phyloP scores from a whole-genome alignment of 1,140 invertebrate genomes.

The Drosophila gunungcola region DNA sequence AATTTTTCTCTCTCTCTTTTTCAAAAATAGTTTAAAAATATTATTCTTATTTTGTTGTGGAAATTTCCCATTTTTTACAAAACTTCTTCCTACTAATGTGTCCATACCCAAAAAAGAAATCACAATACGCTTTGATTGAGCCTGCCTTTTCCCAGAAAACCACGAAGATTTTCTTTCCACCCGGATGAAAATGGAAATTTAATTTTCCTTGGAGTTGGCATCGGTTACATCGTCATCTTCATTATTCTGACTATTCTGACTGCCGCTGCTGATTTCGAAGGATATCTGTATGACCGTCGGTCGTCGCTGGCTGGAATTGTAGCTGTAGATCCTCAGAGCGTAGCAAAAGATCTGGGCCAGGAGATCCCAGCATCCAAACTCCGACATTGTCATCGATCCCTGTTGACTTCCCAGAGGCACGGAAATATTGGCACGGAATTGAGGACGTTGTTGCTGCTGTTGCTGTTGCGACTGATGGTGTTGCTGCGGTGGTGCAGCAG shows the following conservation, averaged over 20 bases:
- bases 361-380: conserved; percentile 77
- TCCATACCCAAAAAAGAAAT: conserved; percentile 63
- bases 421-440: conserved; percentile 78
- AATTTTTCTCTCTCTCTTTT: conserved; percentile 50
- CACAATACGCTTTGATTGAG: conserved; percentile 85
- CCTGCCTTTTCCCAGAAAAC: conserved; percentile 65
- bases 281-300: conserved; percentile 79
- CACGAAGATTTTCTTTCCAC: background rate
- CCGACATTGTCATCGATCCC: conserved; percentile 66
- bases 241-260: conserved; percentile 12
- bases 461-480: conserved; percentile 36
- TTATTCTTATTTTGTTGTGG: conserved; percentile 42
- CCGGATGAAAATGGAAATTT: conserved; percentile 50
- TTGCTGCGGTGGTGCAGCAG: conserved; percentile 24
- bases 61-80: conserved; percentile 49
- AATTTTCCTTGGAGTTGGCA: conserved; percentile 48
- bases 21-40: conserved; percentile 67
- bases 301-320: conserved; percentile 63
- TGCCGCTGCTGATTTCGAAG: conserved; percentile 69
- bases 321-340: conserved; percentile 72
- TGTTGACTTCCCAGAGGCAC: conserved; percentile 69
- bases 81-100: conserved; percentile 16
- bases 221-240: conserved; percentile 49
- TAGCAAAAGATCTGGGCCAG: conserved; percentile 80
- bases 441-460: conserved; percentile 38